Evolutionary conservation across 2,888 invertebrate species (phyloP).

Genomic region (Caenorhabditis zanzibari): DNA sequence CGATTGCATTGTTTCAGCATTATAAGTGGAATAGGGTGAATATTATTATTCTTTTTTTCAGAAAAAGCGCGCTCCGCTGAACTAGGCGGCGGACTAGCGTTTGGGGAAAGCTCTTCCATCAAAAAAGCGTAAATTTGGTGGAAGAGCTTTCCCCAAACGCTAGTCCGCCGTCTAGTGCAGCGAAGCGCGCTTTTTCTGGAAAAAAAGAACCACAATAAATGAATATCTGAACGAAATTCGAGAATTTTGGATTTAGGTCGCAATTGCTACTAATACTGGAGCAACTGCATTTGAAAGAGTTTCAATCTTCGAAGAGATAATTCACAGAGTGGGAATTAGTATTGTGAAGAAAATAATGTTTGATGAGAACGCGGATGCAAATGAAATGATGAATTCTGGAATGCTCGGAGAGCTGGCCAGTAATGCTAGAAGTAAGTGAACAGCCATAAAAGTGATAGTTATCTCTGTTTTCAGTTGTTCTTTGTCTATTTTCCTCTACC

Average conservation of each 20-base stretch:
- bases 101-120: too few relatives aligned
- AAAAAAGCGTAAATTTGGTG: too few relatives aligned
- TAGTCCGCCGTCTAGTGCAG: too few relatives aligned
- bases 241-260: conserved; percentile 68
- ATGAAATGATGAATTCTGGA: conserved; percentile 77
- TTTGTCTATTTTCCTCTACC: conserved; percentile 82
- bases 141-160: too few relatives aligned
- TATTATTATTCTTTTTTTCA: too few relatives aligned
- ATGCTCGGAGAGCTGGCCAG: conserved; percentile 76
- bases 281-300: conserved; percentile 78
- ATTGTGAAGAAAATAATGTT: conserved; percentile 80
- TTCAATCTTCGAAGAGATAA: conserved; percentile 79
- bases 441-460: background rate
- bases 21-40: conserved; percentile 81
- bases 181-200: too few relatives aligned
- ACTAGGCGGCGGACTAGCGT: too few relatives aligned
- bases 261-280: conserved; percentile 82
- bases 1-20: conserved; percentile 77
- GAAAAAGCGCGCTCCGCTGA: too few relatives aligned
- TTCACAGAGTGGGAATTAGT: conserved; percentile 76
- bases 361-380: conserved; percentile 79
- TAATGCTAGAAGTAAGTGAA: conserved; percentile 76
- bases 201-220: too few relatives aligned
- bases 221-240: background rate
- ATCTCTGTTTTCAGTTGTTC: conserved; percentile 73